Evolutionary conservation across 2,888 invertebrate genomes (phyloP), one percentile per base, ranked within the genome.

Genomic region (Leptodirus hochenwartii): DNA sequence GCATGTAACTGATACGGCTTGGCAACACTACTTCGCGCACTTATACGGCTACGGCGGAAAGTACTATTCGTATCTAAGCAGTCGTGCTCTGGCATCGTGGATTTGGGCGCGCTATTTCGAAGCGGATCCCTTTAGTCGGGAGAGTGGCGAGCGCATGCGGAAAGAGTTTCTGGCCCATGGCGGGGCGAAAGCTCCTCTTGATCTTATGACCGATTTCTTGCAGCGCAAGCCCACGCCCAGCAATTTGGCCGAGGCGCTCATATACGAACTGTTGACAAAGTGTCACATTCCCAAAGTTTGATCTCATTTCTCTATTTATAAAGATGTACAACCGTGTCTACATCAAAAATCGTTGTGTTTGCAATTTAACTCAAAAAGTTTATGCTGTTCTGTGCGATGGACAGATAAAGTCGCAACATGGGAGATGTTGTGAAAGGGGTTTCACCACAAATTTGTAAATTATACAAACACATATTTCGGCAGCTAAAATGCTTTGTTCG

Each of bases 21-120:
- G 91, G 91, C 93, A 95, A 47, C 65, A 88, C 43, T 65, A 95
- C 34, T 98, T 98, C 60, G 82, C 88, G 36, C 98, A 98, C 57
- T 61, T 98, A 31, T 84, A 95, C 4, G 93, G 95, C 2, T 99
- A 99, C 56, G 98, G 98, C 22, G 95, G 95, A 0, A 95, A 93
- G 56, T 98, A 98, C 59, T 98, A 96, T 55, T 82, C 96, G 1
- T 99, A 99, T 59, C 61, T 98, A 37, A 80, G 95, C 47, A 95
- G 96, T 0, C 69, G 85, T 45, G 87, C 91, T 5, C 71, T 93
- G 28, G 91, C 95, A 0, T 81, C 87, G 32, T 76, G 78, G 61
- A 84, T 91, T 37, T 96, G 95, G 95, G 76, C 81, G 49, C 68
- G 69, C 12, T 75, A 80, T 51, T 93, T 96, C 49, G 66, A 73